Evolutionary conservation across 2,797 vertebrate species (phyloP).

Genomic region (Lithobates pipiens): DNA sequence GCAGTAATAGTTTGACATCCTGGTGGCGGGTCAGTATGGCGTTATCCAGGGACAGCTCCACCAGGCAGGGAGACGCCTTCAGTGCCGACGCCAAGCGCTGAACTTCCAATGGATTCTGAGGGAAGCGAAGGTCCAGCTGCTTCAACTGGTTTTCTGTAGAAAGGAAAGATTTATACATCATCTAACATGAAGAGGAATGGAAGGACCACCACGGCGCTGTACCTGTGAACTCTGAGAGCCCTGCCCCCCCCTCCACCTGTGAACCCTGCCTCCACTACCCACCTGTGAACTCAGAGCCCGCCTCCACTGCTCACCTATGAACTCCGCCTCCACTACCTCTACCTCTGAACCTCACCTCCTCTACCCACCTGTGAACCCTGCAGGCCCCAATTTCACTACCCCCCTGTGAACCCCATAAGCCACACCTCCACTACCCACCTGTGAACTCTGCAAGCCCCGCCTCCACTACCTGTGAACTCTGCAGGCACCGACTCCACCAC

Average conservation of each 20-base stretch:
- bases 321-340: background rate
- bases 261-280: constrained; percentile 61
- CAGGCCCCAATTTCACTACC: constrained; percentile 62
- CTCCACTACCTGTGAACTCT: constrained; percentile 54
- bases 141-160: constrained; percentile 79
- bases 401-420: background rate
- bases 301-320: constrained; percentile 56
- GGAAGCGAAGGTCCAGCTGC: constrained; percentile 83
- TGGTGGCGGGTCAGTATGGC: constrained; percentile 71
- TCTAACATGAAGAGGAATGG: too few species aligned
- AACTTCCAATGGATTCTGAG: constrained; percentile 75
- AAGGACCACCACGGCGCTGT: too few species aligned
- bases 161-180: constrained; percentile 52
- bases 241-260: constrained; percentile 60
- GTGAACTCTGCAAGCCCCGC: too few species aligned
- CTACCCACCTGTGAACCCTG: constrained; percentile 19
- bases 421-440: constrained; percentile 61
- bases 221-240: constrained; percentile 33
- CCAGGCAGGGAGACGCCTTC: constrained; percentile 77
- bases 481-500: constrained; percentile 61
- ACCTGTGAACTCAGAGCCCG: constrained; percentile 22
- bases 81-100: constrained; percentile 76
- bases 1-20: constrained; percentile 76
- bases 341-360: constrained; percentile 58
- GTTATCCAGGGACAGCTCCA: constrained; percentile 81